These are phyloP conservation scores for Phrynosoma blainvillii DNA, from an alignment of 2,113 vertebrate species.

Conservation along the genomic window DNA sequence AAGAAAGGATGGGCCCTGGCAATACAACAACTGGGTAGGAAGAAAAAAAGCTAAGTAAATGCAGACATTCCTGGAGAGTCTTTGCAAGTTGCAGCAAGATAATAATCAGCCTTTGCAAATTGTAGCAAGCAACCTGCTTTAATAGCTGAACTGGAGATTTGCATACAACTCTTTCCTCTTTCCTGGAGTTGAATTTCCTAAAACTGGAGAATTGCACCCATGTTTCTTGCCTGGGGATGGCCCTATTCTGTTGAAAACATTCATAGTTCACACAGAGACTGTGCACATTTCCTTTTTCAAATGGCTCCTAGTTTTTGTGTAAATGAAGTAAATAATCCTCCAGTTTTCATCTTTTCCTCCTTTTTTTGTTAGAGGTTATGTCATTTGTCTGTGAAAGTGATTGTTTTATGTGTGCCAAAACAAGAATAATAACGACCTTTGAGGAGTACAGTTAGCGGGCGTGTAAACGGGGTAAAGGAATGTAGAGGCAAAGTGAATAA, in stretches of 20 bases:
- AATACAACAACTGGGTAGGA: too few relatives aligned
- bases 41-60: too few relatives aligned
- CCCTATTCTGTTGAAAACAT: not conserved
- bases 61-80: too few relatives aligned
- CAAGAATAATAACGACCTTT: constrained; percentile 76
- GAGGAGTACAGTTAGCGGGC: constrained; percentile 56
- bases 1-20: too few relatives aligned
- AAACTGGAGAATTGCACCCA: too few relatives aligned
- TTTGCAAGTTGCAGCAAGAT: too few relatives aligned
- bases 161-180: too few relatives aligned
- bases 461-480: constrained; percentile 63
- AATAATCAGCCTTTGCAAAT: too few relatives aligned
- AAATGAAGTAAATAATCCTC: constrained; percentile 47
- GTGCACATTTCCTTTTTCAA: constrained; percentile 18
- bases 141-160: too few relatives aligned
- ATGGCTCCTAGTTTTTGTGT: constrained; percentile 26
- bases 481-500: constrained; percentile 56
- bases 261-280: not conserved
- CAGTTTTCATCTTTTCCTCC: not conserved
- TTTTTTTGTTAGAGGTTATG: constrained; percentile 57
- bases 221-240: too few relatives aligned
- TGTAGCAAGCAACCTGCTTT: too few relatives aligned
- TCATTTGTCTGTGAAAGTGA: constrained; percentile 59
- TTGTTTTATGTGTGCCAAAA: constrained; percentile 55
- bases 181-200: too few relatives aligned